These are phyloP conservation scores for Petrocephalus schoutedeni DNA, from an alignment of 2,797 vertebrate genomes.

Conservation along the genomic window DNA sequence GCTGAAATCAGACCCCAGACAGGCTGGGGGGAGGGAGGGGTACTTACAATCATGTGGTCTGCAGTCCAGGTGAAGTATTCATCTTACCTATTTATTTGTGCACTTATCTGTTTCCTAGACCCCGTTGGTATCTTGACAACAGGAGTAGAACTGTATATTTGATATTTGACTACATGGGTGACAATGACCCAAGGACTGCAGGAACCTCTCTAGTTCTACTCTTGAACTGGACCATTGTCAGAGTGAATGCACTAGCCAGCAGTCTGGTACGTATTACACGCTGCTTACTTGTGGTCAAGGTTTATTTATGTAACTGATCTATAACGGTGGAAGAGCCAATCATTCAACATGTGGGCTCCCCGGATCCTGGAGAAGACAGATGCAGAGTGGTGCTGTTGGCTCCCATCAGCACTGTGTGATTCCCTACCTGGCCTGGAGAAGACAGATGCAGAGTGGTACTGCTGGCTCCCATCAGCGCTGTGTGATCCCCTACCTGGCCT, in stretches of 20 bases:
- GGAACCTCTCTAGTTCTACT: not conserved
- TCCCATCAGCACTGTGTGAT: constrained; percentile 23
- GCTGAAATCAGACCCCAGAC: not conserved
- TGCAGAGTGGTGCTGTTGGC: constrained; percentile 21
- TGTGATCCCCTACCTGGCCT: constrained; percentile 26
- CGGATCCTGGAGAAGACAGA: constrained; percentile 29
- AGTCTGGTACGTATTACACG: not conserved
- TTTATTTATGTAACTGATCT: constrained; percentile 5
- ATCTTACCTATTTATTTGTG: not conserved
- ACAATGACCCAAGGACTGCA: not conserved
- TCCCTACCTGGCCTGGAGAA: constrained; percentile 29
- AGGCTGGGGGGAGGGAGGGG: not conserved
- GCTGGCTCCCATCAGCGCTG: not conserved
- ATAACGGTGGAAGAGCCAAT: not conserved
- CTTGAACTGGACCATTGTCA: not conserved
- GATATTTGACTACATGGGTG: not conserved
- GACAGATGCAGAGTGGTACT: constrained; percentile 25
- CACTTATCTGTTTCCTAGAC: not conserved
- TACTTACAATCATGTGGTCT: not conserved
- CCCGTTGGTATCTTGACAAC: not conserved
- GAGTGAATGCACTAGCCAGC: not conserved
- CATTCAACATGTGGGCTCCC: not conserved
- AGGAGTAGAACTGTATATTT: not conserved
- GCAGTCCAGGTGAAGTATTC: not conserved
- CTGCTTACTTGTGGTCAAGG: not conserved